Evolutionary conservation across 2,113 vertebrate species (phyloP), one percentile per base, ranked within the genome.

Genomic region (Strigops habroptila): DNA sequence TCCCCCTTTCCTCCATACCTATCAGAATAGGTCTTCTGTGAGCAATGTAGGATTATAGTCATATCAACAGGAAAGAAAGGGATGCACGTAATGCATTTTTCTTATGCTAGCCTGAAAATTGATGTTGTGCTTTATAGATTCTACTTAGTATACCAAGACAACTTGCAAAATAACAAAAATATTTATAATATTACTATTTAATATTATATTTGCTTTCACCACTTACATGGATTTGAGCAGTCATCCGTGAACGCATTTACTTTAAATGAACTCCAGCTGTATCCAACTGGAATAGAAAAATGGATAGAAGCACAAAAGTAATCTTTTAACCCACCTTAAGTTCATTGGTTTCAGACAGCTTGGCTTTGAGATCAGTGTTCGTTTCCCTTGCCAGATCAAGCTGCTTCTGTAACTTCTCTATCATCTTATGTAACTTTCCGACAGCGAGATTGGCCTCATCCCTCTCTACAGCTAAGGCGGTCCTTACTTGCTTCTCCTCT

Each of bases 361-460:
- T 98, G 82, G 98, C 98, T 97, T 98, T 99, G 79, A 99, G 99
- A 85, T 99, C 98, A 3, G 95, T 98, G 95, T 98, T 98, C 3
- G 73, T 95, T 85, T 97, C 93, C 39, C 76, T 98, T 73, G 96
- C 95, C 35, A 95, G 73, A 62, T 69, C 96, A 95, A 99, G 98
- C 83, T 99, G 98, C 44, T 96, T 97, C 94, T 99, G 99, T 65
- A 99, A 95, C 77, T 98, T 97, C 79, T 99, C 98, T 88, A 97
- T 87, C 89, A 98, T 98, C 93, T 98, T 99, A 96, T 98, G 98
- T 83, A 99, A 94, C 94, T 97, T 99, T 93, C 88, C 97, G 71
- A 96, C 77, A 35, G 98, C 13, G 3, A 98, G 88, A 24, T 95
- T 97, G 62, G 98, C 98, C 22, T 99, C 98, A 1, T 99, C 98